phyloP scores from a whole-genome alignment of 2,113 vertebrate genomes.

The Nymphicus hollandicus region DNA sequence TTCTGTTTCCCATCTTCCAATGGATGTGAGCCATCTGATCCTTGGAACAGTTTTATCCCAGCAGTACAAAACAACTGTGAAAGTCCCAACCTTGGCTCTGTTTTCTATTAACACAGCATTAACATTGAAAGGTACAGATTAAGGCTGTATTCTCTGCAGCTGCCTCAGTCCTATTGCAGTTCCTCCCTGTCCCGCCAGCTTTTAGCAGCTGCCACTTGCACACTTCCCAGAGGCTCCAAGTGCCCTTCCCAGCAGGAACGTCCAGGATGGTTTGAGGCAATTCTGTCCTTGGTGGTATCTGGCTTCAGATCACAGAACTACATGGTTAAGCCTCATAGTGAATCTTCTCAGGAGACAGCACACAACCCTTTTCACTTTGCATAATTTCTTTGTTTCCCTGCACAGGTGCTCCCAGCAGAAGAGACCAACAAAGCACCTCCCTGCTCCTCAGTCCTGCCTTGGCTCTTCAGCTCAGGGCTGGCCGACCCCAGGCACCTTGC shows the following conservation, averaged over 20 bases:
- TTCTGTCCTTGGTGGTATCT: fast-evolving
- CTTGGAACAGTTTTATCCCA: not conserved
- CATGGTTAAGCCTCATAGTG: fast-evolving
- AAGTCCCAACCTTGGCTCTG: not conserved
- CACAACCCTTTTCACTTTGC: fast-evolving
- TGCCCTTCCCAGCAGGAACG: not conserved
- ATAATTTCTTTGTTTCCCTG: fast-evolving
- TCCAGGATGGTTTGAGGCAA: fast-evolving
- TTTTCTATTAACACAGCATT: not conserved
- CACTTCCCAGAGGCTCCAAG: fast-evolving
- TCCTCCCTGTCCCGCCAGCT: not conserved
- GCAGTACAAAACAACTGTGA: not conserved
- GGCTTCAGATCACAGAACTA: not conserved
- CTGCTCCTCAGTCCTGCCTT: not conserved
- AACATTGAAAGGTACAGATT: not conserved
- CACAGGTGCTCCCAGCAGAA: fast-evolving
- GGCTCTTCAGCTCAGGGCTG: not conserved
- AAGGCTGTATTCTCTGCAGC: not conserved
- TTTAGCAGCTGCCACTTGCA: fast-evolving
- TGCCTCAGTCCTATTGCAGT: not conserved
- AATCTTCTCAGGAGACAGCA: not conserved
- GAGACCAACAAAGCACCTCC: fast-evolving
- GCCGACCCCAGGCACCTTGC: fast-evolving
- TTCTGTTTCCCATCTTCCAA: not conserved
- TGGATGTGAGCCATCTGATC: not conserved